Evolutionary conservation across 2,888 invertebrate genomes (phyloP), one percentile per base, ranked within the genome.

Genomic region (Subacronicta megacephala): DNA sequence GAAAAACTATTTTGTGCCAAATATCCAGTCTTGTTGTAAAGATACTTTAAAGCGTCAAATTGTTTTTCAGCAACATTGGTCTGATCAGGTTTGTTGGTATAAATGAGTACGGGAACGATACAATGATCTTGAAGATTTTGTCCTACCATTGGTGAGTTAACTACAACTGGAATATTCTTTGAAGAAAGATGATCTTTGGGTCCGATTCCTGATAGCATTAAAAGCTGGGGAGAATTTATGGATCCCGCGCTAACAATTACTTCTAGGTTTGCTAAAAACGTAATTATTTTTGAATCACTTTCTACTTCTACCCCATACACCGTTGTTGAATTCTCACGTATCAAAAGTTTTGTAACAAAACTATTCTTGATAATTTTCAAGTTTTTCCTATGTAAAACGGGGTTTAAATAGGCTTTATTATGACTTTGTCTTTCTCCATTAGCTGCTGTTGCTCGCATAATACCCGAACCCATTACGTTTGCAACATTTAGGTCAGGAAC

Each of bases 401-500:
- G 77, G 9, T 84, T 72, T 1, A 95, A 75, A 68, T 91, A 96
- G 37, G 93, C 90, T 51, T 86, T 96, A 96, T 3, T 97, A 96
- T 18, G 96, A 64, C 95, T 95, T 65, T 86, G 87, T 57, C 95
- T 84, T 54, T 79, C 76, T 0, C 95, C 95, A 42, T 83, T 81
- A 40, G 88, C 87, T 69, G 94, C 88, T 20, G 93, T 95, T 9
- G 78, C 92, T 71, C 90, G 90, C 0, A 87, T 69, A 37, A 88
- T 89, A 0, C 95, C 94, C 10, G 94, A 94, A 7, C 95, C 95
- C 9, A 90, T 62, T 38, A 88, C 85, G 10, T 90, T 83, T 7
- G 87, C 85, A 4, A 88, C 84, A 74, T 95, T 93, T 15, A 90
- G 55, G 57, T 95, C 90, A 49, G 84, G 81, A 3, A 90, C 82